phyloP scores from a whole-genome alignment of 2,113 vertebrate genomes.

The Chunga burmeisteri region DNA sequence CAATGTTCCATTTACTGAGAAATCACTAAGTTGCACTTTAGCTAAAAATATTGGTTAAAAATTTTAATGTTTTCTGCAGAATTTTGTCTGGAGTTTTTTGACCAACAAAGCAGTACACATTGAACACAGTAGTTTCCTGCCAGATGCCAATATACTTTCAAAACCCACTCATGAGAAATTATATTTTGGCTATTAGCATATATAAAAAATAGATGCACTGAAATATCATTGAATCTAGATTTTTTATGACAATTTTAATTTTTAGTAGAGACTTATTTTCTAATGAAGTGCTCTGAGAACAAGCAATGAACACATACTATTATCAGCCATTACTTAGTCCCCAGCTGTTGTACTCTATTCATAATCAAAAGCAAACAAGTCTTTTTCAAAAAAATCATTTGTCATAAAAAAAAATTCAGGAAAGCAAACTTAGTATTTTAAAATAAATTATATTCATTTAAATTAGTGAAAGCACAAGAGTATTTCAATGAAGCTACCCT shows the following conservation, averaged over 20 bases:
- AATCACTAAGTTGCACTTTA: background rate
- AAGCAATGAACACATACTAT: background rate
- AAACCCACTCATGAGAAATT: background rate
- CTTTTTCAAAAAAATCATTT: background rate
- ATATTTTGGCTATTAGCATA: background rate
- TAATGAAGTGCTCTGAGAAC: background rate
- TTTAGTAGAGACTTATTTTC: background rate
- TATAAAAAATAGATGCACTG: background rate
- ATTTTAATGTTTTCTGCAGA: background rate
- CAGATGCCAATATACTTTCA: background rate
- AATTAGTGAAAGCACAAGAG: background rate
- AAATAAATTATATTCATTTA: background rate
- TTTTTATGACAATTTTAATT: background rate
- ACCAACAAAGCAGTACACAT: background rate
- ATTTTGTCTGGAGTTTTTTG: background rate
- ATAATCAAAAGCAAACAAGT: background rate
- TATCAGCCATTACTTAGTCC: background rate
- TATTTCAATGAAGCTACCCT: background rate
- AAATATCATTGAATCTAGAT: background rate
- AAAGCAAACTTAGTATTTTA: background rate
- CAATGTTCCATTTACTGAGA: background rate
- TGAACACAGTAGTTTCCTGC: background rate
- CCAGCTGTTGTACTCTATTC: background rate
- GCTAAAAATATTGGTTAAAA: background rate
- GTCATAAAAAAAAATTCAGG: background rate